Conservation (phyloP, 2,888 invertebrate species). For the Brassicogethes aeneus region DNA sequence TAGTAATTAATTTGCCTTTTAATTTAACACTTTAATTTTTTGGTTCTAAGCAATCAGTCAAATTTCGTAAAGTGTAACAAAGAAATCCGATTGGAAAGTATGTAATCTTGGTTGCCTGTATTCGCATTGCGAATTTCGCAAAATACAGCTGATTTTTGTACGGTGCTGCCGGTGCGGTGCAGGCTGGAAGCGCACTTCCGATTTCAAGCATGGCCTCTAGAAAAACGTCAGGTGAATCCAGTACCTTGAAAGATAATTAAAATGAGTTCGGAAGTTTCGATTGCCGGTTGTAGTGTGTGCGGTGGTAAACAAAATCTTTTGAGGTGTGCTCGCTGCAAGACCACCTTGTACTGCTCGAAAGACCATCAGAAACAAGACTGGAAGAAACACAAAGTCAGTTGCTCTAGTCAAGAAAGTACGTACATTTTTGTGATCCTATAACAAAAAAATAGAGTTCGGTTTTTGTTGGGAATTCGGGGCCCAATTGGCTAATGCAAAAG, state of each 20-base stretch:
- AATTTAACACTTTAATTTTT: too few relatives aligned
- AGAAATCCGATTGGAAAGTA: too few relatives aligned
- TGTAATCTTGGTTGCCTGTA: too few relatives aligned
- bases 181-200: neutral
- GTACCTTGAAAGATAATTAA: conserved; percentile 12
- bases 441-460: too few relatives aligned
- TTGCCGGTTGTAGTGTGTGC: conserved; percentile 49
- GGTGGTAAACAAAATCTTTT: conserved; percentile 50
- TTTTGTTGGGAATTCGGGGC: too few relatives aligned
- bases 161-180: neutral
- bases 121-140: too few relatives aligned
- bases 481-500: too few relatives aligned
- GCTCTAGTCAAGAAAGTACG: conserved; percentile 30
- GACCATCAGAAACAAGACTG: conserved; percentile 74
- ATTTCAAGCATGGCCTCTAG: neutral
- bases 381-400: conserved; percentile 62
- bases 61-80: too few relatives aligned
- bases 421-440: too few relatives aligned
- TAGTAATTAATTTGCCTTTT: too few relatives aligned
- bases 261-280: conserved; percentile 27
- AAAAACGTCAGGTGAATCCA: neutral
- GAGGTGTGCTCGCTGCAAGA: conserved; percentile 67
- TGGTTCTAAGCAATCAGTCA: too few relatives aligned
- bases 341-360: conserved; percentile 67
- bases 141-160: neutral